These are phyloP conservation scores for Drosophila ohnishii DNA, from an alignment of 1,140 invertebrate genomes.

Conservation along the genomic window DNA sequence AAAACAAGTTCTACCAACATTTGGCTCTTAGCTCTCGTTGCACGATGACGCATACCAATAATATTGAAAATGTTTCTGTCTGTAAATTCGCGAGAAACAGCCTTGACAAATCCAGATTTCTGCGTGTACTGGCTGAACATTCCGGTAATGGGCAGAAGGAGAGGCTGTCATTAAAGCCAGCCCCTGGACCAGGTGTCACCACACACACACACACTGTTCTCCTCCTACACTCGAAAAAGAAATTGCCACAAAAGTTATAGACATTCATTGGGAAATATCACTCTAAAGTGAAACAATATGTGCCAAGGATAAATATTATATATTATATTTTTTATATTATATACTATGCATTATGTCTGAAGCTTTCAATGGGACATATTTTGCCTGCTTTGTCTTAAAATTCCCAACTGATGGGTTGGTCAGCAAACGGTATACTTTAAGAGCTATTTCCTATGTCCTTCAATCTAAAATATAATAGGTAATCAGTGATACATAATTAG, in stretches of 20 bases:
- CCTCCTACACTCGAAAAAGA: slow-evolving; percentile 1
- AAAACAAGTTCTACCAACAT: slow-evolving; percentile 36
- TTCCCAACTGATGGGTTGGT: background rate
- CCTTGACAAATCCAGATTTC: slow-evolving; percentile 45
- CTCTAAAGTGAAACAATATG: too few relatives aligned
- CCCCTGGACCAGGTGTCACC: slow-evolving; percentile 20
- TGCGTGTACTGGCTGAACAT: slow-evolving; percentile 6
- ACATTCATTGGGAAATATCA: too few relatives aligned
- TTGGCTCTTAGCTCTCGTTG: background rate
- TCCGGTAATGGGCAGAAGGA: slow-evolving; percentile 14
- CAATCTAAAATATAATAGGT: background rate
- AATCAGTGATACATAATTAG: background rate
- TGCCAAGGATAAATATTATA: too few relatives aligned
- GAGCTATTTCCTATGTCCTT: too few relatives aligned
- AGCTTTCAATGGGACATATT: background rate
- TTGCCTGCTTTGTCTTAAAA: background rate
- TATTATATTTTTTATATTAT: too few relatives aligned
- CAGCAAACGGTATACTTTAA: background rate
- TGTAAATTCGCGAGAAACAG: slow-evolving; percentile 32
- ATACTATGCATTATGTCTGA: background rate
- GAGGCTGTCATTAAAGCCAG: slow-evolving; percentile 17
- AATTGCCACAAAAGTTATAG: too few relatives aligned
- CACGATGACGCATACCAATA: slow-evolving; percentile 24
- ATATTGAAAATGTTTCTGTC: slow-evolving; percentile 26
- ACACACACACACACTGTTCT: slow-evolving; percentile 6